Percentiles rank a stretch among this genome's conserved stretches.
Evolutionary conservation across 2,888 invertebrate species (phyloP).

Genomic region (Anarsia innoxiella): DNA sequence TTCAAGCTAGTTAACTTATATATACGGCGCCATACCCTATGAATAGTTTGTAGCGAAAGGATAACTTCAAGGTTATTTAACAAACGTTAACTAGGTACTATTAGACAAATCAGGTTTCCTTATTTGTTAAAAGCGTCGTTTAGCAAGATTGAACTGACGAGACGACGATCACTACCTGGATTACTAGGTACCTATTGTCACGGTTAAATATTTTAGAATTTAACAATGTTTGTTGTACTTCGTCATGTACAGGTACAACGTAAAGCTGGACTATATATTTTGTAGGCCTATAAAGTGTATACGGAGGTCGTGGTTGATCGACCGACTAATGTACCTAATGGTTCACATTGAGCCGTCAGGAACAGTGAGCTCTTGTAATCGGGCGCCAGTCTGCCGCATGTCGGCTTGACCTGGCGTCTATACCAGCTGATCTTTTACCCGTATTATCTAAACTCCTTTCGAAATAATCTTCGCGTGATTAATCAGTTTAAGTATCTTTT

Average conservation of each 20-base stretch:
- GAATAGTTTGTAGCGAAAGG: conserved; percentile 6
- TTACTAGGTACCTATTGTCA: too few species aligned
- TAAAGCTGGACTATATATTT: too few species aligned
- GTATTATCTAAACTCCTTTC: too few species aligned
- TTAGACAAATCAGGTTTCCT: background rate
- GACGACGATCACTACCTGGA: too few species aligned
- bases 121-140: background rate
- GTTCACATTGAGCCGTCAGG: conserved; percentile 39
- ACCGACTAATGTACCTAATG: conserved; percentile 36
- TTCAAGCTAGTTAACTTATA: background rate
- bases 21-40: background rate
- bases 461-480: too few species aligned
- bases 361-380: conserved; percentile 57
- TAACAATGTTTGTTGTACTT: too few species aligned
- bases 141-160: too few species aligned
- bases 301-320: conserved; percentile 31
- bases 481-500: too few species aligned
- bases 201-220: too few species aligned
- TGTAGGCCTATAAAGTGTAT: too few species aligned
- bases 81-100: background rate
- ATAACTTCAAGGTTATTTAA: conserved; percentile 5
- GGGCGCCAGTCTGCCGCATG: conserved; percentile 50
- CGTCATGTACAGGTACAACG: too few species aligned
- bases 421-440: background rate
- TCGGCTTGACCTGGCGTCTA: conserved; percentile 20